Evolutionary conservation across 2,113 vertebrate species (phyloP), one percentile per base, ranked within the genome.

Genomic region (Limnothrissa miodon): DNA sequence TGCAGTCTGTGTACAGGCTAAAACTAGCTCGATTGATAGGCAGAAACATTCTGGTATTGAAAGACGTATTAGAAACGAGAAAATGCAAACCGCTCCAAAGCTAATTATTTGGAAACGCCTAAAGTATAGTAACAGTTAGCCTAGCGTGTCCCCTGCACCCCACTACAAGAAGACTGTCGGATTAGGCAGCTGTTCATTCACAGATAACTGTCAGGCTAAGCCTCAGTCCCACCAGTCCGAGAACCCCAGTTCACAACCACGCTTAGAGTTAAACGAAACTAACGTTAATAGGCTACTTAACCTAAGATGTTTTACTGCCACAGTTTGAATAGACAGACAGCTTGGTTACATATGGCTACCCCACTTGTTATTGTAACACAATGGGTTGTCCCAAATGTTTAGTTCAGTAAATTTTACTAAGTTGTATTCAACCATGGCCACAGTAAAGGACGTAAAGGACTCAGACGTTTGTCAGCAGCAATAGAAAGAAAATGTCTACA

Each of bases 101-200:
- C 4, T 11, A 3, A n/a, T 36, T 74, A 2, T 21, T 0, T 5
- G 17, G 33, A 36, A 33, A 36, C 66, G 66, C 29, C 25, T 36
- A 17, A 36, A 33, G 29, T 25, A 70, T 33, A 74, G 66, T 13
- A 74, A 74, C 66, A 74, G 66, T 74, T 74, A 70, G 62, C 62
- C 4, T 39, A 36, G 15, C 11, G 62, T 33, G 29, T 70, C n/a
- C 59, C 59, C 25, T 10, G 3, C 29, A 29, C 15, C 33, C 11
- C 5, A 21, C 5, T 13, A 21, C 5, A 4, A 74, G 17, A 29
- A 39, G 66, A 1, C 29, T 15, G 66, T 3, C 66, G 66, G 66
- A 74, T 74, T 74, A 74, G 66, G 29, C 66, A 66, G n/a, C 59
- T 66, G 59, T 66, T 66, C 59, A 66, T 66, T 66, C 59, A 66